Evolutionary conservation across 2,113 vertebrate genomes (phyloP).

Genomic region (Chloebia gouldiae): DNA sequence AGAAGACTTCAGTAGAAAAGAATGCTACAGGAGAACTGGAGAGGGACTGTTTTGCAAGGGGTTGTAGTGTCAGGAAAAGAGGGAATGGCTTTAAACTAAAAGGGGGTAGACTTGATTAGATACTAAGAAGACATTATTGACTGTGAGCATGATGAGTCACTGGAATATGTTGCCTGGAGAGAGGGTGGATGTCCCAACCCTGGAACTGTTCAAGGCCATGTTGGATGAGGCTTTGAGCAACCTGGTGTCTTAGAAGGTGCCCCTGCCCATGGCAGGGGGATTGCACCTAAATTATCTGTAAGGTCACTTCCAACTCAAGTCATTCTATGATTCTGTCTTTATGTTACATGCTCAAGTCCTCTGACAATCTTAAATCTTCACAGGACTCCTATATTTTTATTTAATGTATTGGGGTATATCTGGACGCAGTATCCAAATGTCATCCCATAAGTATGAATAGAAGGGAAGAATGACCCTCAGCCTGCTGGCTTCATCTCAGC

Average conservation of each 20-base stretch:
- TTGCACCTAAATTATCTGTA: neutral
- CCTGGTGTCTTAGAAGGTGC: neutral
- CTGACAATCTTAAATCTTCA: neutral
- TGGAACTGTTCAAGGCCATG: neutral
- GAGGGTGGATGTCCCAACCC: neutral
- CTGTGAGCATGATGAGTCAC: neutral
- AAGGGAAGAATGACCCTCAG: neutral
- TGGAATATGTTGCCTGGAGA: neutral
- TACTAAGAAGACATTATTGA: neutral
- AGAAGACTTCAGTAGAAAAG: neutral
- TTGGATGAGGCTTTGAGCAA: neutral
- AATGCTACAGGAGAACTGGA: neutral
- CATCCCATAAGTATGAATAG: neutral
- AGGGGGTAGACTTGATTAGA: neutral
- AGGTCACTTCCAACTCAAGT: neutral
- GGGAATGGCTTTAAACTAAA: neutral
- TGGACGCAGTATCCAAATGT: neutral
- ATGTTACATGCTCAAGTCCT: neutral
- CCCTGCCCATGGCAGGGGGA: neutral
- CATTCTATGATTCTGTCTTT: neutral
- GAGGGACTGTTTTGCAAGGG: neutral
- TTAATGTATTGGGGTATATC: neutral
- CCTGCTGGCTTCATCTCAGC: neutral
- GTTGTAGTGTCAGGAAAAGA: neutral
- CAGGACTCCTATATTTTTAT: neutral